Evolutionary conservation across 2,797 vertebrate species (phyloP).

Genomic region (Taenioides sp.): DNA sequence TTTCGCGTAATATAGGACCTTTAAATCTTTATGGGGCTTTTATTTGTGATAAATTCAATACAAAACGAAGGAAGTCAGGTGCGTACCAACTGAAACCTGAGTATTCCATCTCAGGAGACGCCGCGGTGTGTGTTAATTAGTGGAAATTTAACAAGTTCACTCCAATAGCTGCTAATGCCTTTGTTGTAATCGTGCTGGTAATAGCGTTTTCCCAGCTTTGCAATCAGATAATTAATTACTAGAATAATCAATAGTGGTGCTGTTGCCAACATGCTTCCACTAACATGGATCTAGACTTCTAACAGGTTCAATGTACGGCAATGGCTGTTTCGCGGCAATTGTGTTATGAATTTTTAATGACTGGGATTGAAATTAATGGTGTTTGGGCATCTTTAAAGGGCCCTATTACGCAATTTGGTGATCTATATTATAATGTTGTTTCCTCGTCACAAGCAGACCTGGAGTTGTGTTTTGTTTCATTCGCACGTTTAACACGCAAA

Average conservation of each 20-base stretch:
- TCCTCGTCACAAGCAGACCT: too few relatives aligned
- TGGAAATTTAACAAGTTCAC: constrained; percentile 57
- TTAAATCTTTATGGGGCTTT: not conserved
- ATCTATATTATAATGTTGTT: too few relatives aligned
- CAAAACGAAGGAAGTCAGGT: constrained; percentile 3
- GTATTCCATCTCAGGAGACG: constrained; percentile 43
- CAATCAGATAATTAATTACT: constrained; percentile 73
- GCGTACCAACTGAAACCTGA: constrained; percentile 35
- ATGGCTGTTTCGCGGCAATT: constrained; percentile 45
- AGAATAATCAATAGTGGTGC: constrained; percentile 64
- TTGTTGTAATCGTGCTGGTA: constrained; percentile 60
- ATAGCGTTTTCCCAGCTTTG: constrained; percentile 42
- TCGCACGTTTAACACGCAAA: too few relatives aligned
- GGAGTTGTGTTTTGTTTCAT: too few relatives aligned
- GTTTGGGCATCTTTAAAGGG: too few relatives aligned
- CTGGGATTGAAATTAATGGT: not conserved
- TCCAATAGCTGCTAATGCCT: constrained; percentile 50
- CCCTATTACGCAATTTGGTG: too few relatives aligned
- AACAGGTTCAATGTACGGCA: constrained; percentile 43
- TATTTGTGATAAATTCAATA: not conserved
- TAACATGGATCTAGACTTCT: constrained; percentile 27
- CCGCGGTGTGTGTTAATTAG: constrained; percentile 51
- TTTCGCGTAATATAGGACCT: too few relatives aligned
- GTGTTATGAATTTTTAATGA: constrained; percentile 32
- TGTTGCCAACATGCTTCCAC: constrained; percentile 49